phyloP scores from a whole-genome alignment of 2,888 invertebrate genomes.

The Gastracanthus pulcherrimus region DNA sequence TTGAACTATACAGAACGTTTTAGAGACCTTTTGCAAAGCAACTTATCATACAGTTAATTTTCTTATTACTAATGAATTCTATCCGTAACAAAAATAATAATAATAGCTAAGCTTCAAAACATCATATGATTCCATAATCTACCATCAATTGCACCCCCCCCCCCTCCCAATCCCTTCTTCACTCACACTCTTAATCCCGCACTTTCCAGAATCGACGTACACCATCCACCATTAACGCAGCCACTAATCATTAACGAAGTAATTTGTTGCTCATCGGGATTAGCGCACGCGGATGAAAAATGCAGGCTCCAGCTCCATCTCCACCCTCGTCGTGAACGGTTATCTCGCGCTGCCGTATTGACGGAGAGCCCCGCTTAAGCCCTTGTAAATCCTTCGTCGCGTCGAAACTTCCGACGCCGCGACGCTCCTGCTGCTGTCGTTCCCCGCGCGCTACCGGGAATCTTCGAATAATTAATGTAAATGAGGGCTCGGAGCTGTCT shows the following conservation, averaged over 20 bases:
- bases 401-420: background rate
- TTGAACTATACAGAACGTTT: no score
- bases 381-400: conserved; percentile 33
- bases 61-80: no score
- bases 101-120: no score
- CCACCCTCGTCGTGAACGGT: background rate
- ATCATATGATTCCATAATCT: no score
- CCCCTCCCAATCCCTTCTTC: no score
- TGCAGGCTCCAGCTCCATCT: background rate
- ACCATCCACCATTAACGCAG: background rate
- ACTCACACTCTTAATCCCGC: no score
- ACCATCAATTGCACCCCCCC: no score
- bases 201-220: background rate
- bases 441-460: background rate
- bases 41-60: no score
- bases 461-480: conserved; percentile 45
- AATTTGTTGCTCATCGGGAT: conserved; percentile 18
- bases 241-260: conserved; percentile 5
- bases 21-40: no score
- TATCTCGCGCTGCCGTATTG: conserved; percentile 43
- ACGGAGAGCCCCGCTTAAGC: conserved; percentile 6
- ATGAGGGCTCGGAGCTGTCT: background rate
- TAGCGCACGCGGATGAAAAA: background rate
- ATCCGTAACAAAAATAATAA: no score
- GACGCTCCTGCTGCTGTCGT: background rate